Base-by-base conservation (phyloP, 2,888 invertebrate genomes). In the Tortricodes alternella region DNA sequence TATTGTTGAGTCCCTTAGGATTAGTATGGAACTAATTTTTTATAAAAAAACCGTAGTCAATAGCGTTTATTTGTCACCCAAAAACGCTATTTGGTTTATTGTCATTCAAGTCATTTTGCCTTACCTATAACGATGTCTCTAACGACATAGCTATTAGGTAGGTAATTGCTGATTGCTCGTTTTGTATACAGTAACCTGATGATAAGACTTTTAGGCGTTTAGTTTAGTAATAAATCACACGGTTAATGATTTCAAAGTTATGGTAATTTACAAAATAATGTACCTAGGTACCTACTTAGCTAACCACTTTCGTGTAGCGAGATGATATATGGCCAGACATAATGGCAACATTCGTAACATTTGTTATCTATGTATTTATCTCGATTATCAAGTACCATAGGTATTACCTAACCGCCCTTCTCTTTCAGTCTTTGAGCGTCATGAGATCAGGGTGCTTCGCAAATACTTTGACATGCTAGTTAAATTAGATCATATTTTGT, bases 241-340 rank as follows among this genome's bases (percentile, higher is more conserved):
- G n/a, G 7, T 34, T 34, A 24, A 15, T 41, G 6, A 43, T 18
- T 43, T 7, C 27, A 29, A 18, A 29, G 16, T 29, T 44, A 29
- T 44, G 44, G 7, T 29, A 44, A 44, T 44, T 29, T 44, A 34
- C 13, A 34, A 16, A 16, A 44, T 18, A 44, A 29, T 44, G n/a
- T n/a, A n/a, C n/a, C n/a, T n/a, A n/a, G n/a, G n/a, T n/a, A n/a
- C n/a, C n/a, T 44, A 29, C 44, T 18, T 15, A 13, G 29, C n/a
- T n/a, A 29, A 32, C 46, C 5, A 46, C 46, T 46, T 46, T 46
- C 44, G 8, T 44, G 27, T 29, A 34, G 15, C 34, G 11, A n/a
- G 13, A 44, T 44, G 44, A 44, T 44, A 27, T 16, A 44, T 29
- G 27, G 23, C 15, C n/a, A 13, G 11, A 23, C 27, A 35, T 35